Evolutionary conservation across 2,113 vertebrate genomes (phyloP), one percentile per base, ranked within the genome.

Genomic region (Leiothrix lutea): DNA sequence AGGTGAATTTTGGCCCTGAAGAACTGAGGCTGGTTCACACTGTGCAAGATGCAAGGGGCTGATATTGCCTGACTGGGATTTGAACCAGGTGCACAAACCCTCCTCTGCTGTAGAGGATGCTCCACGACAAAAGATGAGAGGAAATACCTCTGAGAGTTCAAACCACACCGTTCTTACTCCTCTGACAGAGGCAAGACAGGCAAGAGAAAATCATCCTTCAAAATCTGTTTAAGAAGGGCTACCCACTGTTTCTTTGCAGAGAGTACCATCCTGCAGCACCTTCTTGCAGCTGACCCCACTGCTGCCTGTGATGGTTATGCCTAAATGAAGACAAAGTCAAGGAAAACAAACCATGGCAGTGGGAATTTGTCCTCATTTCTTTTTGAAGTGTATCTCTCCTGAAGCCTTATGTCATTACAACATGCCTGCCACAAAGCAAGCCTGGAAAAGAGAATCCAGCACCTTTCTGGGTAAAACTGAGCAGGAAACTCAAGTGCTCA

Each of bases 1-100:
- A 7, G 88, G 75, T 56, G 51, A 78, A 33, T 93, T 94, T n/a
- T 80, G 94, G 71, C 82, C 80, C 94, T 66, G 60, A 77, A 86
- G 94, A 93, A 67, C 47, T 8, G n/a, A 92, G 60, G 35, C 50
- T 42, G 56, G 86, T 51, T 96, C 81, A 48, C 1, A 17, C 77
- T 29, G 86, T 50, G 92, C 72, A 53, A 94, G 90, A 94, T 90
- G 69, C 71, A 70, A 93, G 75, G 2, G 31, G 47, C 80, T 92
- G 81, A 90, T 92, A 92, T 1, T 9, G 73, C 56, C 40, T 71
- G 72, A 33, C 65, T 11, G 67, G 69, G 87, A 83, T 66, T 11
- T 47, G 87, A 90, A 72, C 5, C 70, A 66, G 66, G 44, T 40
- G 78, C 81, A 65, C 48, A 35, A 88, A 78, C 31, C 25, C 53